Evolutionary conservation across 1,140 invertebrate genomes (phyloP), one percentile per base, ranked within the genome.

Genomic region (Trichoplusia ni): DNA sequence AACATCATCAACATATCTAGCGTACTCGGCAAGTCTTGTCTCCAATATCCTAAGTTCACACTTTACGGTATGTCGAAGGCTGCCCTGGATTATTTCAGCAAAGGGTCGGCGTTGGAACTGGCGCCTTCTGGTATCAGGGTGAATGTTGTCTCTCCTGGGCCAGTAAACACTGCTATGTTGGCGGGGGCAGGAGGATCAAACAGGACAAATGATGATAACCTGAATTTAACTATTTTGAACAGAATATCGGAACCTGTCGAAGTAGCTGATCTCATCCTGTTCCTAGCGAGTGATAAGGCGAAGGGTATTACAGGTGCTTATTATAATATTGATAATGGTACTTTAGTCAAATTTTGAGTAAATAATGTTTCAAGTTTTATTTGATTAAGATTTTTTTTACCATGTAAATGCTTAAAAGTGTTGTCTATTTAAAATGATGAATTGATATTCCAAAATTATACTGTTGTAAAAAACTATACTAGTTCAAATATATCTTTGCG

Each of bases 1-100:
- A 94, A 92, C 64, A 93, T 95, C 70, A 92, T 97, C 0, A 96
- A 96, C 82, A 31, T 96, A 1, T 96, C 95, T 1, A 95, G 95
- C 74, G 92, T 96, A 0, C n/a, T 23, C 11, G 29, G 25, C 2
- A 37, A 11, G 18, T 40, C 46, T 23, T 25, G 23, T 2, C 19
- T 25, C 5, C 18, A 21, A 13, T 1, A 8, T 11, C 19, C 42
- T n/a, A 1, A 29, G 14, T 16, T 44, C 1, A 44, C 54, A 9
- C 19, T 56, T 84, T 65, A 65, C 11, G 33, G 44, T n/a, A 21
- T 33, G 16, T 65, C 63, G 0, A 67, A 67, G 51, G 64, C 94
- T 51, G 94, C 95, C 14, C 56, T 97, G 2, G 94, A 96, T 85
- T 95, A 96, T 72, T 91, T 97, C 27, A 96, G 95, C 1, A 82